A percentile compares a stretch with the other conserved stretches of the same genome.
These are phyloP conservation scores for Dromas ardeola DNA, from an alignment of 2,113 vertebrate species.

Conservation along the genomic window DNA sequence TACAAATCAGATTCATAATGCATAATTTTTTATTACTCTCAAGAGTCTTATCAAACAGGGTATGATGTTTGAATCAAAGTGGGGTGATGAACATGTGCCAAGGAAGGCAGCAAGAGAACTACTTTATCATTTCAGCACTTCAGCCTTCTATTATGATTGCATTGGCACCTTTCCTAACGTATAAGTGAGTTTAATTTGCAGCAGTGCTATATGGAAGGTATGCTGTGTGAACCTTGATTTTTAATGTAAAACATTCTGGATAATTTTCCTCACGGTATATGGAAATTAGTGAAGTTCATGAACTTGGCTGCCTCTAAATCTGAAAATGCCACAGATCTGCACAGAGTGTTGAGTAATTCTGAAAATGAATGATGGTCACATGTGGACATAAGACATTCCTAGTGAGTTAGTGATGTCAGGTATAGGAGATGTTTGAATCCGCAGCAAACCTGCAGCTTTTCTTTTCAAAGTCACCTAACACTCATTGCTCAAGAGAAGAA, in stretches of 20 bases:
- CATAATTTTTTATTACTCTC: conserved; percentile 19
- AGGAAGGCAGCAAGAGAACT: conserved; percentile 21
- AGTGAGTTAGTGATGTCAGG: neutral
- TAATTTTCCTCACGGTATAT: conserved; percentile 32
- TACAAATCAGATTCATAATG: neutral
- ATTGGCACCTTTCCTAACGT: conserved; percentile 69
- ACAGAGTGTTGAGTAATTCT: neutral
- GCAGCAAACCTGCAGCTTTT: neutral
- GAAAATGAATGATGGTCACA: neutral
- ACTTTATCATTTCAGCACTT: conserved; percentile 55
- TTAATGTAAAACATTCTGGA: conserved; percentile 53
- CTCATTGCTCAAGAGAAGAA: neutral
- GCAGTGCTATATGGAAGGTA: conserved; percentile 38
- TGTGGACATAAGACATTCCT: neutral
- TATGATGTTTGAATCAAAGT: conserved; percentile 42
- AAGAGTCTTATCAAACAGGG: neutral
- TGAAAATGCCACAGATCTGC: neutral
- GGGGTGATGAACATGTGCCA: conserved; percentile 46
- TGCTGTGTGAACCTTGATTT: conserved; percentile 55
- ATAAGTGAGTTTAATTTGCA: conserved; percentile 68
- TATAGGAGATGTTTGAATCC: neutral
- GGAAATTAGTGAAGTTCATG: conserved; percentile 38
- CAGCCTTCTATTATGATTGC: conserved; percentile 59
- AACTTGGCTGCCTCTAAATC: conserved; percentile 29
- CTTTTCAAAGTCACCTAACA: neutral